These are phyloP conservation scores for Heliconius hewitsoni DNA, from an alignment of 1,140 invertebrate genomes.

Conservation along the genomic window DNA sequence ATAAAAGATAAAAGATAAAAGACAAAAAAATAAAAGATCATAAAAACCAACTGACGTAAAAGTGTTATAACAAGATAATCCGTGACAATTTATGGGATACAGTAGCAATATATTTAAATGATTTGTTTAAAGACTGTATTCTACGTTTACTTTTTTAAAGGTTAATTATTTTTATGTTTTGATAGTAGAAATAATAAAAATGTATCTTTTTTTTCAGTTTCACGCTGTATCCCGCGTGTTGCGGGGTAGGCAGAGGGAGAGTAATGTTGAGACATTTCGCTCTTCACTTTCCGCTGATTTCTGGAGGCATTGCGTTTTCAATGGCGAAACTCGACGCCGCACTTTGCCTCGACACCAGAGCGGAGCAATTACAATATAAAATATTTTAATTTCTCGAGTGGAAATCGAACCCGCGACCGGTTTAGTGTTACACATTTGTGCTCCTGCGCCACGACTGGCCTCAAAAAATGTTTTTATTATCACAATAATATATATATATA, in stretches of 20 bases:
- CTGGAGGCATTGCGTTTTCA: no score
- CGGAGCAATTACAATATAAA: background rate
- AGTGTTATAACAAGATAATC: slow-evolving; percentile 8
- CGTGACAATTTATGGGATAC: background rate
- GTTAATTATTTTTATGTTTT: background rate
- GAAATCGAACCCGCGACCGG: no score
- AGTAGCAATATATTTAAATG: background rate
- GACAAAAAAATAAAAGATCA: background rate
- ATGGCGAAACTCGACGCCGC: background rate
- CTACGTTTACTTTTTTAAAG: background rate
- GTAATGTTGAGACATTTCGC: no score
- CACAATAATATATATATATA: background rate
- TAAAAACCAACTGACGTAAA: slow-evolving; percentile 5
- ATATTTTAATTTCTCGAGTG: background rate
- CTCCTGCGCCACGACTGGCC: no score
- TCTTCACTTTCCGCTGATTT: no score
- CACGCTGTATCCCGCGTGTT: background rate
- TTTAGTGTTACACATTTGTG: no score
- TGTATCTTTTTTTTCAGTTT: background rate
- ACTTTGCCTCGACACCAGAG: background rate
- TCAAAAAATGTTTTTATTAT: no score
- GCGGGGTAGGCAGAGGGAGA: no score
- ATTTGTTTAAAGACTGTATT: slow-evolving; percentile 5
- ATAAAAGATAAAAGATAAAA: slow-evolving; percentile 1
- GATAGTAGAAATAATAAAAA: background rate